Conservation (phyloP, 2,113 vertebrate species). For the Ahaetulla prasina region DNA sequence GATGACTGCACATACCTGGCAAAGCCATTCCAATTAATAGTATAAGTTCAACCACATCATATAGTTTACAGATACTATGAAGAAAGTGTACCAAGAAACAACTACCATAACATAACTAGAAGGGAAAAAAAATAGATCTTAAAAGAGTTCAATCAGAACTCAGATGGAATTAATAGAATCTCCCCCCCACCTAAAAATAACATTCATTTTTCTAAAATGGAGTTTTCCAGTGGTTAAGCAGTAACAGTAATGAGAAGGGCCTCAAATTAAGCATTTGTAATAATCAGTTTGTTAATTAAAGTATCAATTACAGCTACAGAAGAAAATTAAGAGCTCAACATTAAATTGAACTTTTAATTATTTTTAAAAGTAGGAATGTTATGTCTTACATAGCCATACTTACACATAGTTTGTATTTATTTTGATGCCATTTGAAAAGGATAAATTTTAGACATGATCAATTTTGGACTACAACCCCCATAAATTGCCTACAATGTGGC, state of each 20-base stretch:
- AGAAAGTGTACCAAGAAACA: background rate
- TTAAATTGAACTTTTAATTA: slow-evolving; percentile 2
- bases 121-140: background rate
- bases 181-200: background rate
- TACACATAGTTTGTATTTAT: background rate
- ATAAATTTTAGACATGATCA: background rate
- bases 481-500: background rate
- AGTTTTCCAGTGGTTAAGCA: background rate
- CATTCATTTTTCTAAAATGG: slow-evolving; percentile 3
- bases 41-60: background rate
- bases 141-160: background rate
- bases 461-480: background rate
- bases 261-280: slow-evolving; percentile 22
- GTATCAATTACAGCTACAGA: slow-evolving; percentile 6
- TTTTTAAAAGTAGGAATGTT: background rate
- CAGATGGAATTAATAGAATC: slow-evolving; percentile 9
- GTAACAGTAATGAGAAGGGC: slow-evolving; percentile 1
- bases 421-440: background rate
- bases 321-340: slow-evolving; percentile 22
- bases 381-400: background rate
- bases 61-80: background rate
- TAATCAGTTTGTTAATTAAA: slow-evolving; percentile 23
- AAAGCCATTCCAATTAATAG: background rate
- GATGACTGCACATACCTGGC: background rate
- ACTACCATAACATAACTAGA: background rate